phyloP scores from a whole-genome alignment of 2,888 invertebrate species.

The Melinaea menophilus region DNA sequence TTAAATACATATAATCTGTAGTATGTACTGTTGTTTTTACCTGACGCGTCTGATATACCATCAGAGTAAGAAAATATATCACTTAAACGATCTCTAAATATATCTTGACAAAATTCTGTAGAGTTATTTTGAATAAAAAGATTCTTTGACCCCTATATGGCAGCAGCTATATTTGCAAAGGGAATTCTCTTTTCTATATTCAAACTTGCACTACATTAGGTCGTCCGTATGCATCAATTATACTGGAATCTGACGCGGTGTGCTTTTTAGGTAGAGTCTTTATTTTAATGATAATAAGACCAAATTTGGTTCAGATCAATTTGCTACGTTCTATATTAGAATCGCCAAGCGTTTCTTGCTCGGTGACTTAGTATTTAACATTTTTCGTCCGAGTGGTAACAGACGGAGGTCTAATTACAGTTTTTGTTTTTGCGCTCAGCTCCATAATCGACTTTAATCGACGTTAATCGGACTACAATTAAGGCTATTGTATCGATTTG shows the following conservation, averaged over 20 bases:
- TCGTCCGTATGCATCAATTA: slow-evolving; percentile 5
- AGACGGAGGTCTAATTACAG: slow-evolving; percentile 44
- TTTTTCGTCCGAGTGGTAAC: slow-evolving; percentile 33
- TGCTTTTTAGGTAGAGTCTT: slow-evolving; percentile 1
- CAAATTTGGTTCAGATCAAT: slow-evolving; percentile 13
- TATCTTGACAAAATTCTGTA: no score
- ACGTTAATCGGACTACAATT: slow-evolving; percentile 56
- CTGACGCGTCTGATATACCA: no score
- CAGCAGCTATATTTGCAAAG: slow-evolving; percentile 3
- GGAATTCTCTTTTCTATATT: slow-evolving; percentile 5
- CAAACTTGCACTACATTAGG: slow-evolving; percentile 7
- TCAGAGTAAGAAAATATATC: no score
- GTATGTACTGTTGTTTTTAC: no score
- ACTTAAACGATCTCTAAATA: no score
- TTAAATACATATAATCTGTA: no score
- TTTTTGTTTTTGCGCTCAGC: slow-evolving; percentile 51
- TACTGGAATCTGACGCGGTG: slow-evolving; percentile 4
- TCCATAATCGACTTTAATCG: slow-evolving; percentile 57
- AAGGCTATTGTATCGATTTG: slow-evolving; percentile 57
- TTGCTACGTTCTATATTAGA: slow-evolving; percentile 15
- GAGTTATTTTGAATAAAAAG: background rate
- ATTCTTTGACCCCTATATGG: background rate
- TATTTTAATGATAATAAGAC: slow-evolving; percentile 11
- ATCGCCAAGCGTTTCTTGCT: slow-evolving; percentile 12
- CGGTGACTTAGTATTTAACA: slow-evolving; percentile 31